Conservation (phyloP, 2,888 invertebrate genomes). For the Gymnoscelis rufifasciata region DNA sequence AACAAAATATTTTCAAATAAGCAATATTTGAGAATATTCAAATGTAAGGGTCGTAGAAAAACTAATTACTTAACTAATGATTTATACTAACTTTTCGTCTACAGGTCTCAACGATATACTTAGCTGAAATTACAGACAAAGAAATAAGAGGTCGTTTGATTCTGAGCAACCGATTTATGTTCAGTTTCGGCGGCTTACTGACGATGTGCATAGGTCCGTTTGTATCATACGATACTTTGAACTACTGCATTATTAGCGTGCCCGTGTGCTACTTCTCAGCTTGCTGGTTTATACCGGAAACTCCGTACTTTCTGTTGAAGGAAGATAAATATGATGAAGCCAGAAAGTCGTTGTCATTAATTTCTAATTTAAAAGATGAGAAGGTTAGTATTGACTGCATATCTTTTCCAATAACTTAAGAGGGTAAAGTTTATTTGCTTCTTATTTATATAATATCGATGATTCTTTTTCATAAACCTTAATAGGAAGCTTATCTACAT, state of each 20-base stretch:
- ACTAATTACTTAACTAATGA: too few species aligned
- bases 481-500: too few species aligned
- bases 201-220: slow-evolving; percentile 59
- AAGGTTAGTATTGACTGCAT: slow-evolving; percentile 38
- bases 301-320: slow-evolving; percentile 79
- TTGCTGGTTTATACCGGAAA: slow-evolving; percentile 79
- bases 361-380: slow-evolving; percentile 52
- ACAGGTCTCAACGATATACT: slow-evolving; percentile 62
- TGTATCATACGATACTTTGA: slow-evolving; percentile 49
- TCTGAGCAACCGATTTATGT: slow-evolving; percentile 48
- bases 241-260: slow-evolving; percentile 62
- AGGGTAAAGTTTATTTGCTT: too few species aligned
- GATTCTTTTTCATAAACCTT: too few species aligned
- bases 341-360: slow-evolving; percentile 46
- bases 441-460: too few species aligned
- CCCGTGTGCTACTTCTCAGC: slow-evolving; percentile 65
- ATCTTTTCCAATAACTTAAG: too few species aligned
- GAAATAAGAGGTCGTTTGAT: slow-evolving; percentile 59
- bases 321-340: slow-evolving; percentile 64
- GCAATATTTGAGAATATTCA: too few species aligned
- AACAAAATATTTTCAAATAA: too few species aligned
- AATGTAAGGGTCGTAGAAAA: too few species aligned
- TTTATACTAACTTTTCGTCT: too few species aligned
- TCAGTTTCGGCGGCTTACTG: slow-evolving; percentile 56
- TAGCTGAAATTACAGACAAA: slow-evolving; percentile 66